These are phyloP conservation scores for Dasypus novemcinctus DNA, from an alignment of 2,113 vertebrate species.

Conservation along the genomic window DNA sequence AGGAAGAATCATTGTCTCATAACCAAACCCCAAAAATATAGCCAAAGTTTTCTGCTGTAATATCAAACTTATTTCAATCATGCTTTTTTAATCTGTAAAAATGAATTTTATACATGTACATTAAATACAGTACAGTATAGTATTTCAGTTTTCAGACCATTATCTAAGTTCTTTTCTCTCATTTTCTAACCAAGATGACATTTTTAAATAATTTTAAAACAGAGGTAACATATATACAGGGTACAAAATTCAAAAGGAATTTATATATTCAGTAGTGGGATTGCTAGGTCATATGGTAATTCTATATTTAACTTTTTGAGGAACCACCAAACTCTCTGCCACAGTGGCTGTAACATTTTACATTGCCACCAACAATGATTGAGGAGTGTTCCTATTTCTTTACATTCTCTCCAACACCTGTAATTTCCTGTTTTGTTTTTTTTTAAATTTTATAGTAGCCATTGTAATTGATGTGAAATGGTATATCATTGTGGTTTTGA, in stretches of 20 bases:
- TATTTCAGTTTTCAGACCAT: slow-evolving; percentile 24
- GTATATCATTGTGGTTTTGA: too few species aligned
- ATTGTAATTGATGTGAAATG: too few species aligned
- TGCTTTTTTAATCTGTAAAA: slow-evolving; percentile 43
- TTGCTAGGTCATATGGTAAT: too few species aligned
- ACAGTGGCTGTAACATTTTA: too few species aligned
- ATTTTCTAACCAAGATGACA: not conserved
- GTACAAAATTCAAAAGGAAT: not conserved
- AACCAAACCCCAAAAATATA: not conserved
- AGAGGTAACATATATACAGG: not conserved
- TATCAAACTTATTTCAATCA: slow-evolving; percentile 21
- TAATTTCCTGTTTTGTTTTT: too few species aligned
- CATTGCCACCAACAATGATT: too few species aligned
- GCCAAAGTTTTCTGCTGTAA: not conserved
- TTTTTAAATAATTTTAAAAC: slow-evolving; percentile 24
- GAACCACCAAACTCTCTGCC: too few species aligned
- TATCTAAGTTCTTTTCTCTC: not conserved
- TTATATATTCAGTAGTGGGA: too few species aligned
- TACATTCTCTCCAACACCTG: too few species aligned
- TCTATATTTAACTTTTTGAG: too few species aligned
- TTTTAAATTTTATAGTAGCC: too few species aligned
- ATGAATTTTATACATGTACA: not conserved
- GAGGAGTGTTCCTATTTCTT: too few species aligned
- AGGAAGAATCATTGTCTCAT: not conserved
- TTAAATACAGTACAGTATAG: not conserved